Conservation (phyloP, 92 coral and sea anemone species). For the Umimayanthus chanpuru region DNA sequence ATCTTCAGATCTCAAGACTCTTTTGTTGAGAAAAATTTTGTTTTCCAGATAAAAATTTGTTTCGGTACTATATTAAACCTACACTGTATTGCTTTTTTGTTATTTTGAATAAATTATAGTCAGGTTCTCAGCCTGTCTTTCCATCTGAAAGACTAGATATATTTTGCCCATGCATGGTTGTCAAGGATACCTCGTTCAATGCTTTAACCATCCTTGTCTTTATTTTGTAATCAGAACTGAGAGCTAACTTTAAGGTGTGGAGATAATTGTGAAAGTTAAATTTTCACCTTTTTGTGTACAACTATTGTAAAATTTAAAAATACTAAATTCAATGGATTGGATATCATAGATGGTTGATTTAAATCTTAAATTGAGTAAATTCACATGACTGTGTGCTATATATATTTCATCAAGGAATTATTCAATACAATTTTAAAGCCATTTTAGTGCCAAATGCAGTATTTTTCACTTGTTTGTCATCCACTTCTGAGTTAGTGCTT, state of each 20-base stretch:
- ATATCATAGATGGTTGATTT: neutral
- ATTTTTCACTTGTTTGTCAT: constrained; percentile 21
- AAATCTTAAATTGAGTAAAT: neutral
- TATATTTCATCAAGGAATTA: neutral
- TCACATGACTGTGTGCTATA: neutral
- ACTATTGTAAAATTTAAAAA: constrained; percentile 3
- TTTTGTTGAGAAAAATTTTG: neutral
- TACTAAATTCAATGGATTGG: constrained; percentile 13
- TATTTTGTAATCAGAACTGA: constrained; percentile 24
- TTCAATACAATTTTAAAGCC: neutral
- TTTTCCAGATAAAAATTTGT: too few species aligned
- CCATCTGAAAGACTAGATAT: neutral
- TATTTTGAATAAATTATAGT: neutral
- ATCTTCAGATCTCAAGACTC: neutral
- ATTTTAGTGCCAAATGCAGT: neutral
- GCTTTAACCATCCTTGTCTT: constrained; percentile 17
- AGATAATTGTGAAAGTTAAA: constrained; percentile 16
- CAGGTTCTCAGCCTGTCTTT: too few species aligned
- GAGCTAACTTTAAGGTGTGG: neutral
- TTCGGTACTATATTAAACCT: too few species aligned
- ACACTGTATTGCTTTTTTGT: too few species aligned
- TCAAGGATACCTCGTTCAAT: constrained; percentile 31
- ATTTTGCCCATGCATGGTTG: constrained; percentile 9
- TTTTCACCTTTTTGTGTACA: constrained; percentile 26
- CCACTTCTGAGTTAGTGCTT: constrained; percentile 10